phyloP scores from a whole-genome alignment of 2,113 vertebrate genomes.

The Dasyornis broadbenti region DNA sequence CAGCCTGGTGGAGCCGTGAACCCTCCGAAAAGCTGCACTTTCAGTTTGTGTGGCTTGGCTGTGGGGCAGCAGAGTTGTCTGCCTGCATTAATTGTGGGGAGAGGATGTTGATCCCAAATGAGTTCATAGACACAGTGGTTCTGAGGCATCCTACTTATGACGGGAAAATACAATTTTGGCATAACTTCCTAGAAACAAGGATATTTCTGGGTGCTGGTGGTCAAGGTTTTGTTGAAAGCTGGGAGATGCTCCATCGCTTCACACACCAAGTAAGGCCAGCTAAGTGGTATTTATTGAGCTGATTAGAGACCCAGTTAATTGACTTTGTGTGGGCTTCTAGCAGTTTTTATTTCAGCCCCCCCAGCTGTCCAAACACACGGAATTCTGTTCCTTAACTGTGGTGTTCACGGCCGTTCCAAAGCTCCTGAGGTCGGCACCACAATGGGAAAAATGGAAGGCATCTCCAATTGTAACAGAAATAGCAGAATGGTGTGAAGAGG shows the following conservation, averaged over 20 bases:
- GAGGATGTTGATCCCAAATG: background rate
- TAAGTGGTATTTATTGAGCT: background rate
- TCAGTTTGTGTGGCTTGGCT: background rate
- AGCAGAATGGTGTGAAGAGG: background rate
- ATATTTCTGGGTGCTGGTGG: background rate
- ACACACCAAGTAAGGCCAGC: background rate
- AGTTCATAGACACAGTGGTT: background rate
- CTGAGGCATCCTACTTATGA: background rate
- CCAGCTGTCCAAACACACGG: background rate
- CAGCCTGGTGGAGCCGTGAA: background rate
- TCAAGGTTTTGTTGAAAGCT: background rate
- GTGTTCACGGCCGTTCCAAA: conserved; percentile 11
- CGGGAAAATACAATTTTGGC: background rate
- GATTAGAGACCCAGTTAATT: background rate
- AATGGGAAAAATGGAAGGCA: background rate
- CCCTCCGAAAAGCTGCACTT: background rate
- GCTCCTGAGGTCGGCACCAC: conserved; percentile 14
- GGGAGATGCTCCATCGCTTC: background rate
- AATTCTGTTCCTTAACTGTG: background rate
- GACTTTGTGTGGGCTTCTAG: background rate
- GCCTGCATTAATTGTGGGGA: background rate
- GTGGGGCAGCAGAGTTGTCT: background rate
- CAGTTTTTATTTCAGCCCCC: background rate
- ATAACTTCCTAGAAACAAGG: background rate
- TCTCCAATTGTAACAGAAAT: background rate